Evolutionary conservation across 2,113 vertebrate species (phyloP).

Genomic region (Mesoclemmys tuberculata): DNA sequence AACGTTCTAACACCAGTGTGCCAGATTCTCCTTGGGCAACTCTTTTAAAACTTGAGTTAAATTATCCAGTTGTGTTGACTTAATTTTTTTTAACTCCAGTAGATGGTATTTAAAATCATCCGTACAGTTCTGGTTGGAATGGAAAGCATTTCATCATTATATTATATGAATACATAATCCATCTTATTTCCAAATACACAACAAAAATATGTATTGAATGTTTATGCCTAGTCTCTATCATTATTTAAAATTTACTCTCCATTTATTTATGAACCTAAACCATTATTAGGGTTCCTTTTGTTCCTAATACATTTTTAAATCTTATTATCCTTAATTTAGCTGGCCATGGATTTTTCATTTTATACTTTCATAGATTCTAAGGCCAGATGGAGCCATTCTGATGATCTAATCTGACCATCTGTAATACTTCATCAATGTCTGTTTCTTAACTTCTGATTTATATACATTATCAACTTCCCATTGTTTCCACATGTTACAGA

Average conservation of each 20-base stretch:
- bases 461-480: background rate
- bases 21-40: background rate
- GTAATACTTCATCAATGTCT: background rate
- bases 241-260: background rate
- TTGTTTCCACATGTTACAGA: background rate
- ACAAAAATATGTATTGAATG: background rate
- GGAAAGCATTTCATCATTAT: background rate
- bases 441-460: background rate
- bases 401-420: background rate
- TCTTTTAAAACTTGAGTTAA: background rate
- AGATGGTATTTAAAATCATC: background rate
- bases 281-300: background rate
- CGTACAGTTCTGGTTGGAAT: background rate
- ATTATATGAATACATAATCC: background rate
- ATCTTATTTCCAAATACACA: background rate
- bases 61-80: background rate
- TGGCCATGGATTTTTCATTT: background rate
- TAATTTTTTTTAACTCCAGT: background rate
- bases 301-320: background rate
- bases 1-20: background rate
- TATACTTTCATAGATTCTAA: background rate
- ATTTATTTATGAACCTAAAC: no score
- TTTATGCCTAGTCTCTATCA: background rate
- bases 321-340: background rate
- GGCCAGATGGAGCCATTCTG: background rate